These are phyloP conservation scores for Sinodicranocentrus sp. DNA, from an alignment of 2,888 invertebrate species.

Conservation along the genomic window DNA sequence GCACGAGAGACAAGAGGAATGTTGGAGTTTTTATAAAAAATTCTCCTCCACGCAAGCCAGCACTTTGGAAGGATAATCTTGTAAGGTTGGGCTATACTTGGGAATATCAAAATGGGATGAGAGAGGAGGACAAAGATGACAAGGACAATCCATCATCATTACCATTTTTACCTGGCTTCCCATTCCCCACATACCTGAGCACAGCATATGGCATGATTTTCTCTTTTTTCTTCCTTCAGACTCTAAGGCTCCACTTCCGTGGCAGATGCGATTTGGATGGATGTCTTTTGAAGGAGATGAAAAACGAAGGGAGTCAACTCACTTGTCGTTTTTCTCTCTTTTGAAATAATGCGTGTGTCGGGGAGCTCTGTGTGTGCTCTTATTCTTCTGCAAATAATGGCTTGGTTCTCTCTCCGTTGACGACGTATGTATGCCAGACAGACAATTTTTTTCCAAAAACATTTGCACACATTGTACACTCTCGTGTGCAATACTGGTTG, in stretches of 20 bases:
- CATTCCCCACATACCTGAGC: background rate
- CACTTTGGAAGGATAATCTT: no score
- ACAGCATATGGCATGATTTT: no score
- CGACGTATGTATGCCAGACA: background rate
- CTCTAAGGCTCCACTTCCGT: background rate
- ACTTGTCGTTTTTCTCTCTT: conserved; percentile 3
- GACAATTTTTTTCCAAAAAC: no score
- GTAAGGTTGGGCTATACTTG: background rate
- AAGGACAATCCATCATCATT: conserved; percentile 71
- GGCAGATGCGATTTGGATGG: conserved; percentile 26
- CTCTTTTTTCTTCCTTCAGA: no score
- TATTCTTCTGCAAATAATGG: background rate
- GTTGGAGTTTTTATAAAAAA: no score
- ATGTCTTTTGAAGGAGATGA: conserved; percentile 15
- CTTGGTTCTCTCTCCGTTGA: background rate
- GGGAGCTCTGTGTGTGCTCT: background rate
- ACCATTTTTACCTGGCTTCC: conserved; percentile 43
- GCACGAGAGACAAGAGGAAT: no score
- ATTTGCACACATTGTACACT: no score
- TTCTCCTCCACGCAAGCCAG: no score
- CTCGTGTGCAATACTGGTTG: background rate
- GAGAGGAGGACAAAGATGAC: conserved; percentile 58
- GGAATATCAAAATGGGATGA: conserved; percentile 41
- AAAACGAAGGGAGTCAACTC: conserved; percentile 5
- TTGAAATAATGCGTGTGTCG: background rate